phyloP scores from a whole-genome alignment of 1,140 invertebrate species.

The Matsumurasca onukii region DNA sequence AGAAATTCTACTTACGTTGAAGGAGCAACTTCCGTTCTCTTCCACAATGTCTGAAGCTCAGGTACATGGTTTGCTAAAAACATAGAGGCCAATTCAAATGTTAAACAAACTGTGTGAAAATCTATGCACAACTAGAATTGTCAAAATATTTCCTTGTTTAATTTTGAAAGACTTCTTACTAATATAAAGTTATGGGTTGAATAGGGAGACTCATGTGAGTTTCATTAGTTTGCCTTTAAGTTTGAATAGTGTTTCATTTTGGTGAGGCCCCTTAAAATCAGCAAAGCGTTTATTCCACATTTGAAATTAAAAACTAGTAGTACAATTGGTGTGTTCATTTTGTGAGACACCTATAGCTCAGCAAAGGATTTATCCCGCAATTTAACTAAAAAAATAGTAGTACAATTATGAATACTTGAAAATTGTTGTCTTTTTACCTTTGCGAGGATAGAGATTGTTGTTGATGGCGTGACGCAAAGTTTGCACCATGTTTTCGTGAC shows the following conservation, averaged over 20 bases:
- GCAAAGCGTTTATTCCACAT: no score
- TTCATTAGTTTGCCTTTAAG: no score
- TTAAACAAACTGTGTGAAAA: neutral
- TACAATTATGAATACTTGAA: neutral
- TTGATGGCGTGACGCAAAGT: neutral
- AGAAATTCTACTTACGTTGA: neutral
- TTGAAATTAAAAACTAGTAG: neutral
- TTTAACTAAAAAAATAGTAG: neutral
- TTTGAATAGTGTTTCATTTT: no score
- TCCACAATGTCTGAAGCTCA: slow-evolving; percentile 2
- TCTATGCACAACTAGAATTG: neutral
- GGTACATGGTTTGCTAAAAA: neutral
- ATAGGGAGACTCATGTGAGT: neutral
- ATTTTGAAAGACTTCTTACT: neutral
- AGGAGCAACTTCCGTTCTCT: neutral
- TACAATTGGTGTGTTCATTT: neutral
- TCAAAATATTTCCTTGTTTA: neutral
- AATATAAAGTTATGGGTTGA: neutral
- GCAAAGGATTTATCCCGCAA: neutral
- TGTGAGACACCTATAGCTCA: neutral
- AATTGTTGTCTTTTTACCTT: neutral
- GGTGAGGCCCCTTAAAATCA: no score
- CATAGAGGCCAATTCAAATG: no score
- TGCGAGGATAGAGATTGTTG: neutral
- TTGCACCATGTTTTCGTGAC: neutral